These are phyloP conservation scores for Phorcus lineatus DNA, from an alignment of 2,888 invertebrate species.

Conservation along the genomic window DNA sequence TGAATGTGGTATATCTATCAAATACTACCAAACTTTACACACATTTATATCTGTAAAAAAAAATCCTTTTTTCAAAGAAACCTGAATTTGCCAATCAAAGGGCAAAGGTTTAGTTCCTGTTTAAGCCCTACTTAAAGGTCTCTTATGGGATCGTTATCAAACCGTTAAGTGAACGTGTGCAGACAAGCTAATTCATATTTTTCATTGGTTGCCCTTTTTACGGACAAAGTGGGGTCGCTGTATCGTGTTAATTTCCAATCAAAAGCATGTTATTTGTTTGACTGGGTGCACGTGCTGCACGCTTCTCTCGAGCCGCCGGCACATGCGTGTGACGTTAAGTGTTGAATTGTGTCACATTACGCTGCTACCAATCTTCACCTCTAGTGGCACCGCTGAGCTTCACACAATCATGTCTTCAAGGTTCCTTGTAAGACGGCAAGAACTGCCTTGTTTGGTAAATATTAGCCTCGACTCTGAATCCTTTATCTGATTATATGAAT, in stretches of 20 bases:
- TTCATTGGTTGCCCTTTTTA: background rate
- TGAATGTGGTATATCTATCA: too few species aligned
- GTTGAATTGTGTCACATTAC: background rate
- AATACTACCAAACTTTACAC: too few species aligned
- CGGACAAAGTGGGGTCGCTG: conserved; percentile 1
- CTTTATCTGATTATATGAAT: conserved; percentile 15
- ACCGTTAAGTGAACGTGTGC: too few species aligned
- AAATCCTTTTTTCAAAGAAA: too few species aligned
- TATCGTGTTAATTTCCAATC: background rate
- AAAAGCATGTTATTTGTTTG: conserved; percentile 11
- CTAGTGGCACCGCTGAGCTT: background rate
- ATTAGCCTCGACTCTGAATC: background rate
- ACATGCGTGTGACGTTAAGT: conserved; percentile 13
- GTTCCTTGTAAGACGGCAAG: conserved; percentile 8
- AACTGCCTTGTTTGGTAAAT: background rate
- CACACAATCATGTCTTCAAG: background rate
- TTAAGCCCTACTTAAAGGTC: too few species aligned
- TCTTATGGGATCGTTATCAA: too few species aligned
- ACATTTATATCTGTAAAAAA: too few species aligned
- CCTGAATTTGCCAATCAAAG: too few species aligned
- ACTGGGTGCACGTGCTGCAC: conserved; percentile 11
- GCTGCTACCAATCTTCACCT: background rate
- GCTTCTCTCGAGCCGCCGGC: background rate
- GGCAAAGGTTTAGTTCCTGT: too few species aligned
- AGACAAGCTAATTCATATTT: background rate